Evolutionary conservation across 1,140 invertebrate genomes (phyloP).

Genomic region (Brachionus rotundiformis): DNA sequence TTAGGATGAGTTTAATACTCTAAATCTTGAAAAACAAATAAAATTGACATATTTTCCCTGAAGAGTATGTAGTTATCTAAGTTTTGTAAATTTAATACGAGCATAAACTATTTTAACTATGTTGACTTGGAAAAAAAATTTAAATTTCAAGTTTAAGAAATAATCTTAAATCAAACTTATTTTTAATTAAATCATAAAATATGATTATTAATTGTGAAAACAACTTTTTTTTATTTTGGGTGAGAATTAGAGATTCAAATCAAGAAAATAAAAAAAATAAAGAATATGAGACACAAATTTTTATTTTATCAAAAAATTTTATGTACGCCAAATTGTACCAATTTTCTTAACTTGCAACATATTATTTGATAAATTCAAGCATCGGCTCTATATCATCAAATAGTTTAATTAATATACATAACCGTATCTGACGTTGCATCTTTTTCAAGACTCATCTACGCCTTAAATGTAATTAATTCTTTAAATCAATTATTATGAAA

Average conservation of each 20-base stretch:
- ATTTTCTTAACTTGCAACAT: slow-evolving; percentile 32
- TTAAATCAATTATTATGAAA: not conserved
- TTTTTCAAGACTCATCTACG: slow-evolving; percentile 1
- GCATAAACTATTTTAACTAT: slow-evolving; percentile 46
- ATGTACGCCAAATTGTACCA: slow-evolving; percentile 40
- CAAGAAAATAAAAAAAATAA: slow-evolving; percentile 1
- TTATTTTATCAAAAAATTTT: slow-evolving; percentile 8
- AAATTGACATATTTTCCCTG: slow-evolving; percentile 35
- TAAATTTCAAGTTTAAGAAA: slow-evolving; percentile 24
- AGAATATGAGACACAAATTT: slow-evolving; percentile 17
- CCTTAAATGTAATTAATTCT: not conserved
- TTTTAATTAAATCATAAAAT: slow-evolving; percentile 51
- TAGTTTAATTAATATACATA: slow-evolving; percentile 23
- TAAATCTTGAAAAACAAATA: slow-evolving; percentile 48
- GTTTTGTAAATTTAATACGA: slow-evolving; percentile 6
- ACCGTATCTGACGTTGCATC: slow-evolving; percentile 13
- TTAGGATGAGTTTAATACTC: slow-evolving; percentile 43
- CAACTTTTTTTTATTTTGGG: not conserved
- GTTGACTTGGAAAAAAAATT: slow-evolving; percentile 42
- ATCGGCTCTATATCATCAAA: not conserved
- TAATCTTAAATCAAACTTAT: slow-evolving; percentile 49
- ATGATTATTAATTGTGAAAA: slow-evolving; percentile 44
- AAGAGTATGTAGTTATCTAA: slow-evolving; percentile 37
- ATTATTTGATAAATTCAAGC: slow-evolving; percentile 11
- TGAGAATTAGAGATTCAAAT: slow-evolving; percentile 29